Conservation (phyloP, 1,140 invertebrate genomes). For the Aphelenchoides besseyi region DNA sequence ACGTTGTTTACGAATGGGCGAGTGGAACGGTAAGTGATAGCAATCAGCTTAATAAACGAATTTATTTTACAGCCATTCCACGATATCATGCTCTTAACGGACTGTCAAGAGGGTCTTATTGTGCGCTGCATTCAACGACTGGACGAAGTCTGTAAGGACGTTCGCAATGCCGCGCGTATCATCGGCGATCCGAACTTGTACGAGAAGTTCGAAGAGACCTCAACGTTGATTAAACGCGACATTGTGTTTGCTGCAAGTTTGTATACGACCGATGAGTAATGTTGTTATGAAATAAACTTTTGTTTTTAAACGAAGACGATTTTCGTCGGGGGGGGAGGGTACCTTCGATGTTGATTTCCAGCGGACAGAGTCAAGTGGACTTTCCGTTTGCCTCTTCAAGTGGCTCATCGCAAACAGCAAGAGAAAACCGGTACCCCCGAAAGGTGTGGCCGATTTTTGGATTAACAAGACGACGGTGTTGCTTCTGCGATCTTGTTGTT, state of each 20-base stretch:
- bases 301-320: too few species aligned
- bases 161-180: slow-evolving; percentile 81
- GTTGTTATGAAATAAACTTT: too few species aligned
- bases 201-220: slow-evolving; percentile 91
- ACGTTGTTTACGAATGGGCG: slow-evolving; percentile 93
- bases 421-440: too few species aligned
- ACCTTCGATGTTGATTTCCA: too few species aligned
- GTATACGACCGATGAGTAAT: slow-evolving; percentile 69
- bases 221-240: slow-evolving; percentile 85
- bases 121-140: slow-evolving; percentile 93
- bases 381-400: too few species aligned
- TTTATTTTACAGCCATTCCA: slow-evolving; percentile 73
- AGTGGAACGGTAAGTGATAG: slow-evolving; percentile 70
- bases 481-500: too few species aligned
- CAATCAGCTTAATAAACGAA: slow-evolving; percentile 21
- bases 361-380: too few species aligned
- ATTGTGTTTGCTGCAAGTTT: slow-evolving; percentile 96
- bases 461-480: too few species aligned
- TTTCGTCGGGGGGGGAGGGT: too few species aligned
- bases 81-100: slow-evolving; percentile 84
- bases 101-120: slow-evolving; percentile 95
- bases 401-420: too few species aligned
- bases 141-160: slow-evolving; percentile 85
- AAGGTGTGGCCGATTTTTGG: too few species aligned
- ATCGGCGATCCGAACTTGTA: slow-evolving; percentile 85